A percentile compares a stretch with the other conserved stretches of the same genome.
These are phyloP conservation scores for Ictalurus furcatus DNA, from an alignment of 2,113 vertebrate genomes.

Conservation along the genomic window DNA sequence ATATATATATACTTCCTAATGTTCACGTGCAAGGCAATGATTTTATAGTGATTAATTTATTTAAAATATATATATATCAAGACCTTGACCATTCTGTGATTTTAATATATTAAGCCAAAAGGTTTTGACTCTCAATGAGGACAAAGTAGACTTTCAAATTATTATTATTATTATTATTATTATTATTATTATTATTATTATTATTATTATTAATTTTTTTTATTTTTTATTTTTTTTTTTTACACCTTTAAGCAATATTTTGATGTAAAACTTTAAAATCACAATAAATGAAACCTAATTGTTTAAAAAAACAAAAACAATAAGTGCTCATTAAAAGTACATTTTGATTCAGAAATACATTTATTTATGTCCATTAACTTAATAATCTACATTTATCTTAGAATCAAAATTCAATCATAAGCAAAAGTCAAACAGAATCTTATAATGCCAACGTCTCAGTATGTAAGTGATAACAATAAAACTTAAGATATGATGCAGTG, in stretches of 20 bases:
- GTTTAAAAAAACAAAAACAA: not conserved
- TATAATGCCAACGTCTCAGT: not conserved
- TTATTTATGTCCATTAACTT: not conserved
- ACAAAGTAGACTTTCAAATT: not conserved
- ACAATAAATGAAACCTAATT: not conserved
- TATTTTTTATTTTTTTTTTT: not conserved
- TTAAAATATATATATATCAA: not conserved
- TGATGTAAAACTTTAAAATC: not conserved
- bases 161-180: not conserved
- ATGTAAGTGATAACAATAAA: not conserved
- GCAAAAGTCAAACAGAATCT: not conserved
- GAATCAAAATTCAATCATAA: not conserved
- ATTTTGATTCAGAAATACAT: not conserved
- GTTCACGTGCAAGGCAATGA: not conserved
- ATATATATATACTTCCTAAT: not conserved
- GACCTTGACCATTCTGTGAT: not conserved
- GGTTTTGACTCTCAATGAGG: not conserved
- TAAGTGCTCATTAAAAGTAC: not conserved
- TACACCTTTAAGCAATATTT: not conserved
- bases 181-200: too few relatives aligned
- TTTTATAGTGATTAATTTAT: not conserved
- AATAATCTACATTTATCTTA: not conserved
- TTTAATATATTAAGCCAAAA: not conserved
- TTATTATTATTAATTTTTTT: too few relatives aligned
- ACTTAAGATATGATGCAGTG: not conserved